Evolutionary conservation across 1,140 invertebrate genomes (phyloP).

Genomic region (Samia ricini): DNA sequence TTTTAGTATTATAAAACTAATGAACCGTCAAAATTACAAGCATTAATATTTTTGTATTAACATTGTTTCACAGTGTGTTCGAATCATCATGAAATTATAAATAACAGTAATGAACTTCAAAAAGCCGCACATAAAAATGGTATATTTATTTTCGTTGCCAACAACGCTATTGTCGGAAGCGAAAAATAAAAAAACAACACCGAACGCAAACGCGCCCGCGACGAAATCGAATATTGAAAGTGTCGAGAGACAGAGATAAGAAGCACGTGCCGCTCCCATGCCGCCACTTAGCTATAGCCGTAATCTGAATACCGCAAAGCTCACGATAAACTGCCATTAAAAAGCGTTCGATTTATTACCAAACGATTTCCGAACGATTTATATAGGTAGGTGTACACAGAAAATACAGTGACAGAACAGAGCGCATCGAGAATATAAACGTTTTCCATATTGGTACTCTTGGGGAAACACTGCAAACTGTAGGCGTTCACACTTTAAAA

Average conservation of each 20-base stretch:
- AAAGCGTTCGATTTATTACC: constrained; percentile 76
- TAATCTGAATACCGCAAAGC: constrained; percentile 75
- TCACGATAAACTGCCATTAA: constrained; percentile 77
- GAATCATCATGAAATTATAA: not conserved
- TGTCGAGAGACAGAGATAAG: constrained; percentile 72
- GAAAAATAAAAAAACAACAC: not conserved
- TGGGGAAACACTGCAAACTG: too few relatives aligned
- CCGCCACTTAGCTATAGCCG: constrained; percentile 64
- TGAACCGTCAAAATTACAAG: not conserved
- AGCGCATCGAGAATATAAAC: constrained; percentile 12
- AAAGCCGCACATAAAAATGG: not conserved
- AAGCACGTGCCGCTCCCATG: constrained; percentile 62
- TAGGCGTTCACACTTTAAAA: too few relatives aligned
- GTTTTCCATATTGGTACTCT: not conserved
- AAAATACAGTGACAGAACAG: constrained; percentile 20
- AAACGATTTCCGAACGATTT: constrained; percentile 72
- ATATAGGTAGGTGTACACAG: constrained; percentile 43
- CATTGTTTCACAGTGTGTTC: not conserved
- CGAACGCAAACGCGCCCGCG: constrained; percentile 33
- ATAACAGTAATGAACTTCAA: constrained; percentile 1
- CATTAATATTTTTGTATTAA: not conserved
- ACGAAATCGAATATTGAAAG: constrained; percentile 75
- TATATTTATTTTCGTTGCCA: constrained; percentile 1
- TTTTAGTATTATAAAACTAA: not conserved
- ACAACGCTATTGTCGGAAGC: not conserved